A percentile compares a stretch with the other conserved stretches of the same genome.
Evolutionary conservation across 2,113 vertebrate species (phyloP).

Genomic region (Thermophis baileyi): DNA sequence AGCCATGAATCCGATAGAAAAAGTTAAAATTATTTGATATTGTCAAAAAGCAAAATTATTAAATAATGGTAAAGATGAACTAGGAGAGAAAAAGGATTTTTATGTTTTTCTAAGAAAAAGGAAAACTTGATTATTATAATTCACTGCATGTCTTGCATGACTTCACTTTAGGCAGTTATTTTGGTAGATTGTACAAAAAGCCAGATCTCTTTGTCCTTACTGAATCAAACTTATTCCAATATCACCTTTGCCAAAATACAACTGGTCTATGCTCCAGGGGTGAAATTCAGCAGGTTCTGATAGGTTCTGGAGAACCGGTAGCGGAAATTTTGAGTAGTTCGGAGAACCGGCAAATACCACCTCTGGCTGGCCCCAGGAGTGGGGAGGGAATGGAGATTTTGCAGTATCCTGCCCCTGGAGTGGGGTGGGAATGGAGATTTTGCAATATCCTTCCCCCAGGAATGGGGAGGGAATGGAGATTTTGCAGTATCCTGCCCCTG

Average conservation of each 20-base stretch:
- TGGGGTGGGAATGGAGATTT: too few relatives aligned
- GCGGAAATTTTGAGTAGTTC: too few relatives aligned
- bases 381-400: too few relatives aligned
- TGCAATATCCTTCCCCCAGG: too few relatives aligned
- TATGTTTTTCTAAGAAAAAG: not conserved
- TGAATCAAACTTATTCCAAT: not conserved
- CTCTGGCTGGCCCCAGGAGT: too few relatives aligned
- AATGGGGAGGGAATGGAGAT: too few relatives aligned
- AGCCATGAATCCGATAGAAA: not conserved
- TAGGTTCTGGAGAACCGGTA: too few relatives aligned
- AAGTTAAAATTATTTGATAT: not conserved
- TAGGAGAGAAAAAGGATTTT: rapidly evolving
- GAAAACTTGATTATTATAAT: not conserved
- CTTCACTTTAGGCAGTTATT: not conserved
- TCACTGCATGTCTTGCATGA: not conserved
- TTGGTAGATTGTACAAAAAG: not conserved
- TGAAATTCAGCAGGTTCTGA: too few relatives aligned
- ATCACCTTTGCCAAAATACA: not conserved
- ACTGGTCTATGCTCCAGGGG: too few relatives aligned
- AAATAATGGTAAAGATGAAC: not conserved
- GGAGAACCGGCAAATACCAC: too few relatives aligned
- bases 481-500: too few relatives aligned
- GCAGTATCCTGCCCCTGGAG: too few relatives aligned
- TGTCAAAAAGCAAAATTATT: not conserved
- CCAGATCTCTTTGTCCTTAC: not conserved